Evolutionary conservation across 30 jellyfish, hydroid and myxozoan species (phyloP), one percentile per base, ranked within the genome.

Genomic region (Turritopsis dohrnii): DNA sequence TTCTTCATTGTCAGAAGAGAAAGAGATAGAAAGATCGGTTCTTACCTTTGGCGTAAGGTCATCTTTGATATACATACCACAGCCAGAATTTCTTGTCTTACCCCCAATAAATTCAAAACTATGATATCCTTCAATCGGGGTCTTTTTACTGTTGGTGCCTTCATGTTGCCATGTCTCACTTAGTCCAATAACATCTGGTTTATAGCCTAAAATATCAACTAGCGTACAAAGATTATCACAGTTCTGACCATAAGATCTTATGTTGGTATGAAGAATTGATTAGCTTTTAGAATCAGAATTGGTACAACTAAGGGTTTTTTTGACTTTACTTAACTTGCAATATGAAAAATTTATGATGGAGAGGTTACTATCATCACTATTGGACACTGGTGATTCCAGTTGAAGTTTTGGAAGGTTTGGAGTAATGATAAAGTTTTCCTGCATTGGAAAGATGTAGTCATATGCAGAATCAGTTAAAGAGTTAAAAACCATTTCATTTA

Each of bases 41-140:
- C 88, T 75, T 54, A 84, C 83, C 30, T 52, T 75, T 31, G 66
- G 79, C 27, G 65, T 60, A 27, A 85, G 79, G 41, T 79, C 60
- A 75, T 84, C 93, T 22, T 79, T 72, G 28, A 85, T 84, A 72
- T 69, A 85, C 65, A 85, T 76, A 24, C 88, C 88, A 85, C 93
- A 85, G 53, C 93, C 91, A 53, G 75, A 84, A 60, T 85, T 85
- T 71, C 53, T 29, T 22, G 83, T 76, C 79, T 41, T 66, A 65
- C 93, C 88, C 20, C 72, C 76, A 21, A 84, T 85, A 30, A 83
- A 76, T 28, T 29, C 29, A 73, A 74, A 85, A 17, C 79, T 72
- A 41, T 85, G 93, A 65, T 85, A 85, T 24, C 93, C 93, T 21
- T 85, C 53, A 24, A 81, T 54, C 27, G 53, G 53, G 53, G 83